Conservation (phyloP, 2,797 vertebrate genomes). For the Danio choprae region DNA sequence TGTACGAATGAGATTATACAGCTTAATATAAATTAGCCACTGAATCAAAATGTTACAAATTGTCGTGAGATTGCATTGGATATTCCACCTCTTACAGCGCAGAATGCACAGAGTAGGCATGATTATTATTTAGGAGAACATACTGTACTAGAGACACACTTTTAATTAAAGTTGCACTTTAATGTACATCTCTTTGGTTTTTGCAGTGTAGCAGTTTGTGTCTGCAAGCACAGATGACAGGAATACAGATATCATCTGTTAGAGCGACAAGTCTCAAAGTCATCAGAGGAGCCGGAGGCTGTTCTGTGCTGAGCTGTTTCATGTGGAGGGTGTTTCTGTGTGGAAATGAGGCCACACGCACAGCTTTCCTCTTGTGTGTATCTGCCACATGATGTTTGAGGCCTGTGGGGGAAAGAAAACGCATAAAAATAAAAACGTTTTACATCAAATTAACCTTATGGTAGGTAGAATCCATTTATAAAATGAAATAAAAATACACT, state of each 20-base stretch:
- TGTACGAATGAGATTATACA: no score
- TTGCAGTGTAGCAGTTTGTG: neutral
- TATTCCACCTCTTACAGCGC: no score
- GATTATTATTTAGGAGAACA: neutral
- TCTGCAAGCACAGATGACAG: neutral
- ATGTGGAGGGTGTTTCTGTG: constrained; percentile 23
- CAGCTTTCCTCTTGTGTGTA: neutral
- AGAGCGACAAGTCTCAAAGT: constrained; percentile 14
- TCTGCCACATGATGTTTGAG: constrained; percentile 1
- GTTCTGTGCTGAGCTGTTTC: neutral
- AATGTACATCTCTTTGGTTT: neutral
- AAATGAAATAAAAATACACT: no score
- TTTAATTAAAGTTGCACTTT: constrained; percentile 1
- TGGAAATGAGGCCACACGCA: constrained; percentile 29
- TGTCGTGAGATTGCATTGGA: no score
- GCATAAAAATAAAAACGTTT: constrained; percentile 15
- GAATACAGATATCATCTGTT: constrained; percentile 1
- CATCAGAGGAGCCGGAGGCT: constrained; percentile 7
- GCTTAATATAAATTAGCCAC: no score
- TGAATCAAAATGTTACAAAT: no score
- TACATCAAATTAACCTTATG: neutral
- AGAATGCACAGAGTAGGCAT: no score
- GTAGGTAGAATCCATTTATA: no score
- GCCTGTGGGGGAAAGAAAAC: neutral
- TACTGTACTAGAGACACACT: neutral